Base-by-base conservation (phyloP, 2,888 invertebrate species). In the Pseudococcus longispinus region DNA sequence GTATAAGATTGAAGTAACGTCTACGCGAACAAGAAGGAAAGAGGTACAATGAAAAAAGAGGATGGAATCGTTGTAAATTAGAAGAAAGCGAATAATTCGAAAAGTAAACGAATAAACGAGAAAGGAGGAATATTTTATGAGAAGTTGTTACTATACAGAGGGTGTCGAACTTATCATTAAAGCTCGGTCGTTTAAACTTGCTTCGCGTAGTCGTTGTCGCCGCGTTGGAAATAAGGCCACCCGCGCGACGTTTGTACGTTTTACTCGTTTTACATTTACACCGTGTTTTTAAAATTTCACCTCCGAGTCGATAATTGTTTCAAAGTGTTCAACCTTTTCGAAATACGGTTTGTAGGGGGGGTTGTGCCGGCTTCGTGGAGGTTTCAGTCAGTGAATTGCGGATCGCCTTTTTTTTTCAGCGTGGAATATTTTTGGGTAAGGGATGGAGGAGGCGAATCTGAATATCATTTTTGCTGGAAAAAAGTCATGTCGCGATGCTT, bases 91-190 rank as follows among this genome's bases (percentile, higher is more conserved):
- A 80, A 86, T 86, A 86, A 86, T 86, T 86, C 86, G 86, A 80
- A 86, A 86, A 86, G 86, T 86, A 86, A 86, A 86, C 86, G 86
- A 86, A 86, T 86, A 77, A 86, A 86, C 86, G 86, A 46, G 86
- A 77, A 46, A 32, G 77, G 74, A 46, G 86, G 86, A 86, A 86
- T 86, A 86, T 86, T 86, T 86, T 86, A 86, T 86, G 86, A 86
- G 77, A 77, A 77, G 86, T 86, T 86, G 42, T 85, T 65, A 60
- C 60, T 32, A 26, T 29, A 55, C 46, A 51, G 86, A 86, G 86
- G 86, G 86, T 86, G 86, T 86, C 86, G 86, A 86, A 86, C 80
- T 86, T 86, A 85, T 85, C 85, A 86, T 86, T 86, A 86, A 86
- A 86, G 86, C 86, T 86, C 80, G 86, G 86, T 86, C 74, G 86